Evolutionary conservation across 2,797 vertebrate species (phyloP).

Genomic region (Neosilurus hyrtlii): DNA sequence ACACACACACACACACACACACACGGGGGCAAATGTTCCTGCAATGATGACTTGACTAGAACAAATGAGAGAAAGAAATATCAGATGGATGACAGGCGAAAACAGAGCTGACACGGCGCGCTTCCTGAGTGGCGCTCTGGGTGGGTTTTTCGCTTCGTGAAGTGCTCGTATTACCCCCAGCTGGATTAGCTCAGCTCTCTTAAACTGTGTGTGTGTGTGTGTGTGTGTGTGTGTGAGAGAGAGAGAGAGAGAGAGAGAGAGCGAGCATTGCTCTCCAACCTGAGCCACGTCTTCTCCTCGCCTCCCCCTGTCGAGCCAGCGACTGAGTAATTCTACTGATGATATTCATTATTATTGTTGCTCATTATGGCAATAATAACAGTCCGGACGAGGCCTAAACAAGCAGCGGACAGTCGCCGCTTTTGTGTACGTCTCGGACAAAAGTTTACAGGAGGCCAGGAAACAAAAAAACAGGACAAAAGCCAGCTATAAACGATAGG

Average conservation of each 20-base stretch:
- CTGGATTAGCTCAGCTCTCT: constrained; percentile 40
- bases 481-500: constrained; percentile 68
- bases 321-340: constrained; percentile 54
- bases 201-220: constrained; percentile 1
- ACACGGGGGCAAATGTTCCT: neutral
- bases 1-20: neutral
- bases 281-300: neutral
- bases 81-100: neutral
- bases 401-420: constrained; percentile 67
- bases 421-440: constrained; percentile 76
- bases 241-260: neutral
- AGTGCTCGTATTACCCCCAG: constrained; percentile 47
- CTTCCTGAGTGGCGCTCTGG: constrained; percentile 31
- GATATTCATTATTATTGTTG: constrained; percentile 67
- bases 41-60: constrained; percentile 15
- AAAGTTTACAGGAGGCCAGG: constrained; percentile 74
- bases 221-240: neutral
- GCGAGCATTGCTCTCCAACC: neutral
- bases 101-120: constrained; percentile 1
- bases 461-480: constrained; percentile 69
- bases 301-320: constrained; percentile 14
- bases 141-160: constrained; percentile 16
- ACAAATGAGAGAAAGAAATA: neutral
- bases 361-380: constrained; percentile 71
- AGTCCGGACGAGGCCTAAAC: constrained; percentile 71